A percentile compares a stretch with the other conserved stretches of the same genome.
Evolutionary conservation across 92 coral and sea anemone genomes (phyloP).

Genomic region (Anthopleura xanthogrammica): DNA sequence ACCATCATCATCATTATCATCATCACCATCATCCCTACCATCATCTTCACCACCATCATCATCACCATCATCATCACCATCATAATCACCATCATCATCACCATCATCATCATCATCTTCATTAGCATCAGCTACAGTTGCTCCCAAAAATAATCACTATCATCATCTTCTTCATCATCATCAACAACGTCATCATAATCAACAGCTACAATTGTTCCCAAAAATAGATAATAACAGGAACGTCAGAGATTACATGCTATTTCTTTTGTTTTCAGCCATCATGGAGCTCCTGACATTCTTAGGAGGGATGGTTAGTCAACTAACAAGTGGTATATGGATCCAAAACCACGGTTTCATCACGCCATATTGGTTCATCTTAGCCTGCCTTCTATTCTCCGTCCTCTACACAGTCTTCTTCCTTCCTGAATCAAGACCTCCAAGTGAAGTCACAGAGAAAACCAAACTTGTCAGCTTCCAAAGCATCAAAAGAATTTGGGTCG

Average conservation of each 20-base stretch:
- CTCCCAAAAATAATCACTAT: too few species aligned
- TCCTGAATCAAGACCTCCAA: constrained; percentile 62
- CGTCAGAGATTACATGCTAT: not conserved
- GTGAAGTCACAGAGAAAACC: constrained; percentile 8
- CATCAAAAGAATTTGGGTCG: constrained; percentile 44
- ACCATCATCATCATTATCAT: too few species aligned
- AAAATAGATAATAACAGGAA: too few species aligned
- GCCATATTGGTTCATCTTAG: constrained; percentile 72
- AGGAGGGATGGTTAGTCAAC: constrained; percentile 79
- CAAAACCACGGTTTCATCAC: constrained; percentile 50
- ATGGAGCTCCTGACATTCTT: constrained; percentile 59
- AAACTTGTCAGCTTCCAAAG: constrained; percentile 42
- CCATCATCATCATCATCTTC: not conserved
- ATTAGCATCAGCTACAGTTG: too few species aligned
- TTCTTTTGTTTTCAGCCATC: constrained; percentile 36
- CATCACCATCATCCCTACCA: not conserved
- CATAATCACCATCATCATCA: not conserved
- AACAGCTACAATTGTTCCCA: too few species aligned
- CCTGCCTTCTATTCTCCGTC: constrained; percentile 52
- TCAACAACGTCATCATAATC: not conserved
- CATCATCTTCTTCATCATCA: not conserved
- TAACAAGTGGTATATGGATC: constrained; percentile 80
- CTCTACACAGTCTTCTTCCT: constrained; percentile 46
- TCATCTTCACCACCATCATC: not conserved
- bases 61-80: not conserved